Evolutionary conservation across 2,113 vertebrate genomes (phyloP).

Genomic region (Excalfactoria chinensis): DNA sequence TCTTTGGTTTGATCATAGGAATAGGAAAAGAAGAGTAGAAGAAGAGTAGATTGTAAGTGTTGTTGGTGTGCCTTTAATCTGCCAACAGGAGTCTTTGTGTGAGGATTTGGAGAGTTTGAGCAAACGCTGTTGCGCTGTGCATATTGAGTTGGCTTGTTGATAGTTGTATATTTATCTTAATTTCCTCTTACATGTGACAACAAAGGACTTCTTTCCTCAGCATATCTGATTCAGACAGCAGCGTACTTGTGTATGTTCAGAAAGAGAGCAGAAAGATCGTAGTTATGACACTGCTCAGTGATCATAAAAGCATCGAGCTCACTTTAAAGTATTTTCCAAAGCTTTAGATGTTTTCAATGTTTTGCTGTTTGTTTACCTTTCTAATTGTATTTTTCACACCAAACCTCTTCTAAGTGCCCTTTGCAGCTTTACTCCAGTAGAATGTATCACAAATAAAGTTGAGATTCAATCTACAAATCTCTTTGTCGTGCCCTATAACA

Average conservation of each 20-base stretch:
- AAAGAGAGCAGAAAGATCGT: not conserved
- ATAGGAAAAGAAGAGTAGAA: not conserved
- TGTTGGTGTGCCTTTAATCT: not conserved
- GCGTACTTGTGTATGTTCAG: not conserved
- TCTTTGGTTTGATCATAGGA: not conserved
- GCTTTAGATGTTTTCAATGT: not conserved
- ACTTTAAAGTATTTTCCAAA: not conserved
- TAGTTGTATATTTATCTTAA: not conserved
- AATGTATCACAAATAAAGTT: not conserved
- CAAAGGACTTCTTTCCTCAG: not conserved
- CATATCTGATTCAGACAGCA: not conserved
- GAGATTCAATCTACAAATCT: slow-evolving; percentile 30
- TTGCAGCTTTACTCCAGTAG: not conserved
- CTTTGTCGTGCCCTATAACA: not conserved
- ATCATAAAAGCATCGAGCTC: not conserved
- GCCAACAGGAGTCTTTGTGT: not conserved
- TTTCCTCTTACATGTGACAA: not conserved
- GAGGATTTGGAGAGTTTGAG: not conserved
- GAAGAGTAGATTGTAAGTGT: not conserved
- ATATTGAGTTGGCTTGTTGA: not conserved
- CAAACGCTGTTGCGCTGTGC: not conserved
- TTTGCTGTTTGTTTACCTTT: not conserved
- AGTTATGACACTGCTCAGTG: not conserved
- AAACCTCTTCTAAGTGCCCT: not conserved
- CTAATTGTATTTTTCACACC: not conserved